phyloP scores from a whole-genome alignment of 2,113 vertebrate genomes.

The Ptyas mucosa region DNA sequence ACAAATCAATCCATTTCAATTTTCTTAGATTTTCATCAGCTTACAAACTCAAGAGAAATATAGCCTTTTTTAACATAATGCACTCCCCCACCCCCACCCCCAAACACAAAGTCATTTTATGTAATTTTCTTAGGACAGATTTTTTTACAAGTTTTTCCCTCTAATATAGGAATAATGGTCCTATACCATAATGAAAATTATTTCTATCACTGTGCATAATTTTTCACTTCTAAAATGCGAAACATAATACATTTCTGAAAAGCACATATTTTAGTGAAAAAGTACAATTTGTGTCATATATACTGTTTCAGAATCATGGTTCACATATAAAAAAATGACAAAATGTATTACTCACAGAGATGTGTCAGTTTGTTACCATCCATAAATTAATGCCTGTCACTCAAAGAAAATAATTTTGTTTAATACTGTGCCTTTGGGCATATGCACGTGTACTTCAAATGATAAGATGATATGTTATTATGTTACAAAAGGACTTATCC shows the following conservation, averaged over 20 bases:
- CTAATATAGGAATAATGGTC: not conserved
- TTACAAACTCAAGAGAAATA: not conserved
- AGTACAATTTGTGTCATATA: not conserved
- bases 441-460: not conserved
- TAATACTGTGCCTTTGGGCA: not conserved
- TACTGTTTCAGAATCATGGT: not conserved
- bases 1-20: not conserved
- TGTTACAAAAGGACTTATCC: not conserved
- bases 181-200: not conserved
- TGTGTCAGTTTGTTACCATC: not conserved
- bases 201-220: not conserved
- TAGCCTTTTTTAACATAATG: not conserved
- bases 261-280: not conserved
- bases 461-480: not conserved
- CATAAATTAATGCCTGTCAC: slow-evolving; percentile 20
- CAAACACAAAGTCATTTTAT: not conserved
- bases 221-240: not conserved
- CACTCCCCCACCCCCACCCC: not conserved
- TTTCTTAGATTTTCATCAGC: not conserved
- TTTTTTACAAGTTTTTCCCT: not conserved
- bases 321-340: not conserved
- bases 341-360: not conserved
- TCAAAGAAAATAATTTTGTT: not conserved
- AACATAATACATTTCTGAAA: not conserved
- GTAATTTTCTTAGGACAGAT: not conserved